A percentile compares a stretch with the other conserved stretches of the same genome.
These are phyloP conservation scores for Hemitrygon akajei DNA, from an alignment of 2,797 vertebrate genomes.

Conservation along the genomic window DNA sequence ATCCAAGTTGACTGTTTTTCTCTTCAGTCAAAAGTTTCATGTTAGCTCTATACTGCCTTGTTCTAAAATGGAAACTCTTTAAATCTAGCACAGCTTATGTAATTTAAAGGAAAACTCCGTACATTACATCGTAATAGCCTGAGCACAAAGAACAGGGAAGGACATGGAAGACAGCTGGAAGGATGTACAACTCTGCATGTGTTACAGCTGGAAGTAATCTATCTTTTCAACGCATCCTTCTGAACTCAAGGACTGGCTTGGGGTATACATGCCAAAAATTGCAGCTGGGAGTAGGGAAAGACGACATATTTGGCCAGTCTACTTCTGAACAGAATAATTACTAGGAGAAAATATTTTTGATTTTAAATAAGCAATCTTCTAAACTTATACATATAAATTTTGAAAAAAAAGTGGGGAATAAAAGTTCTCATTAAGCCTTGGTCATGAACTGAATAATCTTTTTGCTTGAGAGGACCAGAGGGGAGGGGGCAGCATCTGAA, in stretches of 20 bases:
- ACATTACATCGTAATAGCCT: neutral
- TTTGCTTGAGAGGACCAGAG: neutral
- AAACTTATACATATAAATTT: neutral
- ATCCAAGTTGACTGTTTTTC: neutral
- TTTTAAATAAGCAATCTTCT: neutral
- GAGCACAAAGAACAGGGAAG: neutral
- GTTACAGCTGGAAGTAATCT: slow-evolving; percentile 22
- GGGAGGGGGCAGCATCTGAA: neutral
- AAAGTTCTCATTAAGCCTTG: neutral
- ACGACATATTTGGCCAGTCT: neutral
- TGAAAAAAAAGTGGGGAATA: neutral
- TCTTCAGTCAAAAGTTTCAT: neutral
- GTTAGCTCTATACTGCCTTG: neutral
- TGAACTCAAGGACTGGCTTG: neutral
- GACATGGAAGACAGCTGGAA: neutral
- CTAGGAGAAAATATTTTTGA: neutral
- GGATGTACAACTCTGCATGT: neutral
- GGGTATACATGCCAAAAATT: neutral
- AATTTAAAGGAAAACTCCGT: neutral
- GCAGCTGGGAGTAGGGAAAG: no score
- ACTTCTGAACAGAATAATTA: neutral
- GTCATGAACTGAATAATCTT: neutral
- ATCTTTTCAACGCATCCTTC: neutral
- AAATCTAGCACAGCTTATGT: neutral
- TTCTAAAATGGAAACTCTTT: neutral